Conservation (phyloP, 2,113 vertebrate genomes). For the Tauraco erythrolophus region DNA sequence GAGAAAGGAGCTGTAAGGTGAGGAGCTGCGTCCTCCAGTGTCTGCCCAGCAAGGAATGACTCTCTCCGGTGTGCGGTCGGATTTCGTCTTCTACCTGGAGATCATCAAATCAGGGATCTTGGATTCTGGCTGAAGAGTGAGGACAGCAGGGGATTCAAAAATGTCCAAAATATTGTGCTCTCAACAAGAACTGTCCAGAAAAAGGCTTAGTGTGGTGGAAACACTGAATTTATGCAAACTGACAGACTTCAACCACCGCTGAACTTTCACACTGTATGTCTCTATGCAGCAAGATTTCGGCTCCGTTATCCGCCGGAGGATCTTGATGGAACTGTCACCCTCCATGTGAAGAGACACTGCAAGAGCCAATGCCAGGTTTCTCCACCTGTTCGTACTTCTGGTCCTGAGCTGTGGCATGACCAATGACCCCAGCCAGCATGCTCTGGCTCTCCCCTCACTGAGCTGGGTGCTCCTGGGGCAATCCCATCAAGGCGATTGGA, state of each 20-base stretch:
- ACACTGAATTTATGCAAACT: neutral
- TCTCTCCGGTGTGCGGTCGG: accelerated
- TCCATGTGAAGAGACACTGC: neutral
- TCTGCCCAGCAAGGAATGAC: neutral
- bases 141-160: neutral
- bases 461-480: neutral
- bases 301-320: accelerated
- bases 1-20: neutral
- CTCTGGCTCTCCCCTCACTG: neutral
- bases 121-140: neutral
- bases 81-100: neutral
- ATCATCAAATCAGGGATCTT: neutral
- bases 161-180: neutral
- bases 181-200: neutral
- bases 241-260: neutral
- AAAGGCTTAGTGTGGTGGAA: neutral
- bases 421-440: neutral
- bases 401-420: neutral
- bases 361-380: neutral
- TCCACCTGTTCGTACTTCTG: neutral
- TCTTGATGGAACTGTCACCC: neutral
- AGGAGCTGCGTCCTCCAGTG: neutral
- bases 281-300: neutral
- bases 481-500: neutral
- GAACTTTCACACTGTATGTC: neutral